Base-by-base conservation (phyloP, 2,797 vertebrate species). In the Coregonus sp. region DNA sequence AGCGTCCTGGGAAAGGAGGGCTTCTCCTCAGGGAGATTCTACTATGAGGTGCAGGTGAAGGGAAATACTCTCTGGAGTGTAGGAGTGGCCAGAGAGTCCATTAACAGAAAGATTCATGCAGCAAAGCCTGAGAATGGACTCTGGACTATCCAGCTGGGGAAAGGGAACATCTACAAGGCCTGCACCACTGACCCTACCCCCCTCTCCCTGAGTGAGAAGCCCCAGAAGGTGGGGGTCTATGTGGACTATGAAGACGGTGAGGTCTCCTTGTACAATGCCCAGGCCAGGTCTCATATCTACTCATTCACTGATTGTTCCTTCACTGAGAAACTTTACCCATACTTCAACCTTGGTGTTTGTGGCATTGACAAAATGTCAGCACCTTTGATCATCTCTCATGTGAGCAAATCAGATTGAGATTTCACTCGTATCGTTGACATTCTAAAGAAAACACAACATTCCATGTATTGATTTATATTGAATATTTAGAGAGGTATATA, bases 41-140 rank as follows among this genome's bases (percentile, higher is more conserved):
- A 93, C 83, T 94, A 79, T 35, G 92, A 93, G 74, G 93, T 94
- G 7, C 84, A 87, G 70, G 92, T 94, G 80, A 87, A 87, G 31
- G 88, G 85, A 33, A 93, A 93, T 84, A 92, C 88, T 0, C 89
- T 91, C 74, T 94, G 93, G 93, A 90, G 90, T 31, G 11, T 93
- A 0, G 93, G 93, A 37, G 86, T 93, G 3, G 89, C 78, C 5
- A 86, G 81, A 12, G 86, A 90, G 20, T 92, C 90, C 0, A 81
- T 92, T 67, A 89, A 79, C 84, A 88, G 92, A 72, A 92, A 93
- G 86, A 86, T 86, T 3, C 85, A 81, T 9, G 74, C 69, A 1
- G 25, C 91, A 5, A 90, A 84, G 31, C 93, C 93, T 0, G 88
- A 92, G 61, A 83, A 65, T 29, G 93, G 92, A 47, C 90, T 87